Evolutionary conservation across 2,888 invertebrate species (phyloP), one percentile per base, ranked within the genome.

Genomic region (Idaea straminata): DNA sequence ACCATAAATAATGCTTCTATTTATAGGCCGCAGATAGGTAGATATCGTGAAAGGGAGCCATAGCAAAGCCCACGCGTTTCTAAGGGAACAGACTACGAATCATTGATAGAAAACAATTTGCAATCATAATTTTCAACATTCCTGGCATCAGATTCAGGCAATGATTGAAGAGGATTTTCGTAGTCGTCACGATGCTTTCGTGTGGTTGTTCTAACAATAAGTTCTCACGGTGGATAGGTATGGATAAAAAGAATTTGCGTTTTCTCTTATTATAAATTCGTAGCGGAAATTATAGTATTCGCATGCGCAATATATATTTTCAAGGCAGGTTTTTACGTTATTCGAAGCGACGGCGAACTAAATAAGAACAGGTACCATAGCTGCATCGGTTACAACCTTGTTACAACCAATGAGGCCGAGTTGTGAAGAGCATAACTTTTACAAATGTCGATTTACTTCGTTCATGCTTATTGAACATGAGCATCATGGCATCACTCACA

Each of bases 1-100:
- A 83, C 79, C 83, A 83, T 86, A 82, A 80, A 86, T 75, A 84
- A 86, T 80, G 80, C 75, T 75, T 75, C 85, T 90, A 90, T 89
- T 88, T 88, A 87, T 89, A 90, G 84, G 47, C 47, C 76, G 76
- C 69, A 72, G 73, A 81, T 78, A 78, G 81, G 81, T 81, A 75
- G 69, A 71, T 83, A 78, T 81, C 81, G 81, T 81, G 80, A 84
- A 86, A 85, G 82, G 83, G 80, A 85, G 75, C 76, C 77, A 78
- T 72, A 75, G 74, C 68, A 74, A 66, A 73, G 68, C 73, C 71
- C 73, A 74, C 70, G 70, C 69, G 69, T 67, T 65, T 57, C 61
- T 35, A 61, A 69, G 67, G 66, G 64, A 64, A 65, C 69, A 66
- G 71, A 74, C 72, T 72, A 72, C 65, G 69, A 74, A 72, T 70